Percentiles rank a stretch among this genome's conserved stretches.
Evolutionary conservation across 2,113 vertebrate species (phyloP).

Genomic region (Campylomormyrus tamandua): DNA sequence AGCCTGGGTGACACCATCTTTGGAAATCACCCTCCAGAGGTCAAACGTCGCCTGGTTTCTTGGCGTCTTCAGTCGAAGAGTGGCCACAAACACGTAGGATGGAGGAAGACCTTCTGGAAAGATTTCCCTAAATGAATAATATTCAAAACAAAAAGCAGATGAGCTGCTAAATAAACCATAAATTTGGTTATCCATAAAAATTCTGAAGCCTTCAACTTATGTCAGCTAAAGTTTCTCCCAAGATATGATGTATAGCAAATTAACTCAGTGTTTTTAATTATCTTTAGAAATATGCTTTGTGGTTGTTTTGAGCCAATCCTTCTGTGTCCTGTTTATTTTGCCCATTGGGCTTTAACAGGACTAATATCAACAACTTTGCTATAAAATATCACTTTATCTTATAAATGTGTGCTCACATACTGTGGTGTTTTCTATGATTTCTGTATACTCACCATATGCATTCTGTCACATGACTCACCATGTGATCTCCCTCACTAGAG

Average conservation of each 20-base stretch:
- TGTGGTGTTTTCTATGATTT: neutral
- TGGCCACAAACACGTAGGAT: constrained; percentile 55
- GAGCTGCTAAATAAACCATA: neutral
- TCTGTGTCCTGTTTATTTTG: neutral
- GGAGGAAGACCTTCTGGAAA: constrained; percentile 56
- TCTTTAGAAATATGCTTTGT: neutral
- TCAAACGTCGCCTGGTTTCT: constrained; percentile 42
- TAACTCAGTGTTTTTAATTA: neutral
- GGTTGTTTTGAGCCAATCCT: neutral
- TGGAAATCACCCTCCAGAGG: constrained; percentile 47
- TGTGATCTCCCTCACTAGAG: neutral
- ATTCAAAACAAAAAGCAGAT: constrained; percentile 1
- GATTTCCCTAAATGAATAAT: constrained; percentile 37
- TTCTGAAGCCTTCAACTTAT: neutral
- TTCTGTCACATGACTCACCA: neutral
- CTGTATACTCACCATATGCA: neutral
- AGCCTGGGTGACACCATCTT: constrained; percentile 40
- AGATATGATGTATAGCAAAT: neutral
- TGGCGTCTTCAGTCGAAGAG: constrained; percentile 44
- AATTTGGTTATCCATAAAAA: neutral
- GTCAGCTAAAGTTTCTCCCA: neutral
- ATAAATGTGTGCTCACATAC: neutral
- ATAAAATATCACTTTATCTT: neutral
- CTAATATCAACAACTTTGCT: neutral
- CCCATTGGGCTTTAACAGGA: neutral